These are phyloP conservation scores for Anthophora plumipes DNA, from an alignment of 2,888 invertebrate genomes.

Conservation along the genomic window DNA sequence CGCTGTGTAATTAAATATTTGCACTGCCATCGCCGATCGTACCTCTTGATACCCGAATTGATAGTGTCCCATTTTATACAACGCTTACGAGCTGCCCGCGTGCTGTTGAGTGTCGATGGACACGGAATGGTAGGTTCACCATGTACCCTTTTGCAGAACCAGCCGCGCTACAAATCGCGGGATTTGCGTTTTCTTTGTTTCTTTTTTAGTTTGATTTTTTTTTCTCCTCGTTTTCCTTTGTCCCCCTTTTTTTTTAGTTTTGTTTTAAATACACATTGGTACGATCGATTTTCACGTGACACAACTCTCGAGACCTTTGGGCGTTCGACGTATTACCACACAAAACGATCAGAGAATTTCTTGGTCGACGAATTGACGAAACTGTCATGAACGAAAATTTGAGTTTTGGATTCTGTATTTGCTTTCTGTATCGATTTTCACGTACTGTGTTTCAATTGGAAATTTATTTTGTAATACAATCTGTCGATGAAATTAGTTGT, in stretches of 20 bases:
- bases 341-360: conserved; percentile 18
- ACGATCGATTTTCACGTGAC: background rate
- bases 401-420: background rate
- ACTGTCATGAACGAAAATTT: conserved; percentile 18
- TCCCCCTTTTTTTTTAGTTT: background rate
- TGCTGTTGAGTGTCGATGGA: conserved; percentile 54
- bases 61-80: conserved; percentile 67
- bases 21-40: conserved; percentile 66
- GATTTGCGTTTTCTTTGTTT: conserved; percentile 32
- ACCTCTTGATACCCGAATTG: conserved; percentile 69
- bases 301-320: background rate
- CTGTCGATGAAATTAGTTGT: no score
- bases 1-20: conserved; percentile 78
- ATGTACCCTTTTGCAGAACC: conserved; percentile 43
- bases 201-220: background rate
- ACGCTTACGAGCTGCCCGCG: conserved; percentile 48
- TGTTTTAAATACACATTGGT: background rate
- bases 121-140: conserved; percentile 46
- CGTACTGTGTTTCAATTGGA: no score
- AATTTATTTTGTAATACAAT: no score
- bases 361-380: conserved; percentile 3
- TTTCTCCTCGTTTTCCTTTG: no score
- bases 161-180: conserved; percentile 18
- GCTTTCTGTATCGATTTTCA: no score
- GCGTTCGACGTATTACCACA: background rate